Conservation (phyloP, 2,113 vertebrate genomes). For the Carollia perspicillata region DNA sequence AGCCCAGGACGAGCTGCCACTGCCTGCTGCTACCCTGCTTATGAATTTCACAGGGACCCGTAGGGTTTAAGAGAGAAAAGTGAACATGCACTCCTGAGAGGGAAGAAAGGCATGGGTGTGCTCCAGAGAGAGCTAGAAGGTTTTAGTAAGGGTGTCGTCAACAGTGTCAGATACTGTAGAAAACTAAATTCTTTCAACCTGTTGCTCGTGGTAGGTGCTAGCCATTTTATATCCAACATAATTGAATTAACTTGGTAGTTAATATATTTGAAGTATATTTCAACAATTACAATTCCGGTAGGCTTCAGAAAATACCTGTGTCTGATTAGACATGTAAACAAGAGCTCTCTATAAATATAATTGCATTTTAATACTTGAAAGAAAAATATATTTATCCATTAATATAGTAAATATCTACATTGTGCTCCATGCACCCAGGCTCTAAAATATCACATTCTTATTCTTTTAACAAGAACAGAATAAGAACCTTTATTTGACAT, state of each 20-base stretch:
- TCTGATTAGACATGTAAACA: constrained; percentile 33
- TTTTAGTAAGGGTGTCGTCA: neutral
- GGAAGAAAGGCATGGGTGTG: neutral
- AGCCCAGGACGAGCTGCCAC: too few species aligned
- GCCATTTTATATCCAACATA: constrained; percentile 25
- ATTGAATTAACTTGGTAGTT: constrained; percentile 41
- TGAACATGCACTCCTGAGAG: neutral
- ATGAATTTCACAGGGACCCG: neutral
- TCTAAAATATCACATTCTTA: neutral
- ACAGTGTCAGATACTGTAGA: neutral
- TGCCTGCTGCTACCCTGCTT: neutral
- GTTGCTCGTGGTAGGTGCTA: neutral
- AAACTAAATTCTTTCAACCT: neutral
- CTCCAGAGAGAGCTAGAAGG: neutral
- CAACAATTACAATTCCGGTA: constrained; percentile 59
- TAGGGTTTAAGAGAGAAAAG: neutral
- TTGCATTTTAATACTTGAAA: constrained; percentile 44
- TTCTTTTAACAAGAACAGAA: constrained; percentile 2
- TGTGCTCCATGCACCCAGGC: neutral
- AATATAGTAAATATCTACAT: constrained; percentile 21
- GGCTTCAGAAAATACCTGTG: constrained; percentile 57
- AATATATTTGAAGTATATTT: constrained; percentile 57
- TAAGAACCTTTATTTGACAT: neutral
- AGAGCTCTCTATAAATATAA: constrained; percentile 50
- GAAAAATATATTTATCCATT: neutral